Evolutionary conservation across 2,113 vertebrate species (phyloP).

Genomic region (Pycnonotus jocosus): DNA sequence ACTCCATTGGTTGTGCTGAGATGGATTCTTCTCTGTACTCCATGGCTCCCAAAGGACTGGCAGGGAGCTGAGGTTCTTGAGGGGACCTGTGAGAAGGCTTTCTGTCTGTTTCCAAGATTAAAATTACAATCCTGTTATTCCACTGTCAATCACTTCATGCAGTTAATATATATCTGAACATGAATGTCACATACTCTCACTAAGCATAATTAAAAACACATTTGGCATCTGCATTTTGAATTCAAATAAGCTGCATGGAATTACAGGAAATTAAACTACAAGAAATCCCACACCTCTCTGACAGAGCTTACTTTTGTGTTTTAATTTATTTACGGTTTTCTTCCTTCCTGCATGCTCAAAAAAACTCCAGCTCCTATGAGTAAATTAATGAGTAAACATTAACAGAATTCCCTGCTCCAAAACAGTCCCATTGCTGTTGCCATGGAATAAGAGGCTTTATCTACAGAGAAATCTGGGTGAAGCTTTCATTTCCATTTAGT

Average conservation of each 20-base stretch:
- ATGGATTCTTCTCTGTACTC: neutral
- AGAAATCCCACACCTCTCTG: neutral
- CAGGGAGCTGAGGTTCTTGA: slow-evolving; percentile 64
- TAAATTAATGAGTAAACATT: neutral
- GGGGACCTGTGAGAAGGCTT: neutral
- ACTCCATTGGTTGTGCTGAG: neutral
- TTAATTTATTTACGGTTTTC: neutral
- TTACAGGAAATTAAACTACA: neutral
- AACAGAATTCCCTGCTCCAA: neutral
- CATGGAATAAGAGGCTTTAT: neutral
- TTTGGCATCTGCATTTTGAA: neutral
- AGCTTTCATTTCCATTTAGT: neutral
- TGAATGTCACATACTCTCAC: neutral
- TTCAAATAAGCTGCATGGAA: neutral
- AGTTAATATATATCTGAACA: neutral
- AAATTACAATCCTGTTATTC: slow-evolving; percentile 36
- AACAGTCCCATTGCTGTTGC: neutral
- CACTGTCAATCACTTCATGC: neutral
- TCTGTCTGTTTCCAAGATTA: slow-evolving; percentile 54
- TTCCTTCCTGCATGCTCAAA: neutral
- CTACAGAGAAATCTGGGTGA: neutral
- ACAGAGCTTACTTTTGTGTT: neutral
- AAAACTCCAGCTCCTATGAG: neutral
- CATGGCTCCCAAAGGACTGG: slow-evolving; percentile 16
- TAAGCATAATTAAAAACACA: neutral